A percentile compares a stretch with the other conserved stretches of the same genome.
Evolutionary conservation across 1,140 invertebrate species (phyloP).

Genomic region (Helicorthomorpha holstii): DNA sequence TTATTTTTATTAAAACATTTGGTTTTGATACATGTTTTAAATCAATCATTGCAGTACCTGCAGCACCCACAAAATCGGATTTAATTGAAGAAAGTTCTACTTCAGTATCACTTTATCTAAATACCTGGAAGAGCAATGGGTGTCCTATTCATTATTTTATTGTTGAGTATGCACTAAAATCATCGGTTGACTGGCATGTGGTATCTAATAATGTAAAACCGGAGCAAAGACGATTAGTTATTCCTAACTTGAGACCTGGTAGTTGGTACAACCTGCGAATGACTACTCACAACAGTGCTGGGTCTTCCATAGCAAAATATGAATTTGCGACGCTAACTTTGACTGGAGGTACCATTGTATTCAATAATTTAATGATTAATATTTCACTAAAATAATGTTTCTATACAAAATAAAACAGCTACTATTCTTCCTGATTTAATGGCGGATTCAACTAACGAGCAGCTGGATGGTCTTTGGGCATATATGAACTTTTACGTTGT

Average conservation of each 20-base stretch:
- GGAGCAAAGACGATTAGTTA: conserved; percentile 20
- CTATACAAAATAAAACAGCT: background rate
- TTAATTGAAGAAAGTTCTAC: conserved; percentile 26
- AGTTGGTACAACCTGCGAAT: conserved; percentile 28
- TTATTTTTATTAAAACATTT: background rate
- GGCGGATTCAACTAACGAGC: background rate
- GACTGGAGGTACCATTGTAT: conserved; percentile 4
- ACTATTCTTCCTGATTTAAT: background rate
- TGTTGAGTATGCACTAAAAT: conserved; percentile 45
- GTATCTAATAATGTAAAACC: conserved; percentile 16
- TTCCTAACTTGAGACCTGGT: conserved; percentile 24
- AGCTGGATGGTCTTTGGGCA: background rate
- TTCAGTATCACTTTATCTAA: conserved; percentile 69
- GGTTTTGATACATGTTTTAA: background rate
- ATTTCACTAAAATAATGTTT: background rate
- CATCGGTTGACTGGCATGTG: conserved; percentile 8
- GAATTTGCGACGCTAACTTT: conserved; percentile 19
- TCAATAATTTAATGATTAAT: background rate
- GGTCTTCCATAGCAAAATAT: conserved; percentile 21
- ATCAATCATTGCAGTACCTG: conserved; percentile 2
- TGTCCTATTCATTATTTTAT: conserved; percentile 76
- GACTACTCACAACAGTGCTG: conserved; percentile 25
- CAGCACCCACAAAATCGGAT: background rate
- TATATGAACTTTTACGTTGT: background rate
- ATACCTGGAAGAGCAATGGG: conserved; percentile 71